Evolutionary conservation across 2,113 vertebrate species (phyloP).

Genomic region (Anolis carolinensis): DNA sequence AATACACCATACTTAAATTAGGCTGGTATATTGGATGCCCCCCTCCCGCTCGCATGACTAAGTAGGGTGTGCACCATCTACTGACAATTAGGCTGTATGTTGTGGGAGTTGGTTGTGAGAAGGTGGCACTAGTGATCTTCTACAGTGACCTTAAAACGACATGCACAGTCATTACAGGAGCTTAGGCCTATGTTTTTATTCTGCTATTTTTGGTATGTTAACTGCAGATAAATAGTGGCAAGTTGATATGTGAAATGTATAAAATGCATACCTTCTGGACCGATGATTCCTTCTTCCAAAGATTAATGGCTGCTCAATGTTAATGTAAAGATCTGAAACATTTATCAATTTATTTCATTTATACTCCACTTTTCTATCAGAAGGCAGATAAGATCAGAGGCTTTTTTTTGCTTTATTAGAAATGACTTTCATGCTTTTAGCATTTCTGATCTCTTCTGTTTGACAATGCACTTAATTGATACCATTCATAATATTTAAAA

Average conservation of each 20-base stretch:
- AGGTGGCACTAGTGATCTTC: no score
- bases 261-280: not conserved
- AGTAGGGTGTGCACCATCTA: no score
- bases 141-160: no score
- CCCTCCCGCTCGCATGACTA: no score
- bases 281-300: not conserved
- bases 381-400: not conserved
- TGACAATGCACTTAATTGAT: not conserved
- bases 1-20: no score
- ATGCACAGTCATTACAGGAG: no score
- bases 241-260: not conserved
- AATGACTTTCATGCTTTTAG: not conserved
- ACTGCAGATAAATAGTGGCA: not conserved
- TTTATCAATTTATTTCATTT: not conserved
- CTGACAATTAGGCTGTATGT: no score
- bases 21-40: no score
- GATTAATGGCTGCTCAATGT: not conserved
- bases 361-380: not conserved
- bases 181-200: no score
- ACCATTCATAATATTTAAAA: not conserved
- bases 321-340: not conserved
- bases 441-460: not conserved
- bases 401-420: not conserved
- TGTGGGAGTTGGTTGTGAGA: no score
- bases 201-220: not conserved